Conservation (phyloP, 1,140 invertebrate genomes). For the Zaprionus lachaisei region DNA sequence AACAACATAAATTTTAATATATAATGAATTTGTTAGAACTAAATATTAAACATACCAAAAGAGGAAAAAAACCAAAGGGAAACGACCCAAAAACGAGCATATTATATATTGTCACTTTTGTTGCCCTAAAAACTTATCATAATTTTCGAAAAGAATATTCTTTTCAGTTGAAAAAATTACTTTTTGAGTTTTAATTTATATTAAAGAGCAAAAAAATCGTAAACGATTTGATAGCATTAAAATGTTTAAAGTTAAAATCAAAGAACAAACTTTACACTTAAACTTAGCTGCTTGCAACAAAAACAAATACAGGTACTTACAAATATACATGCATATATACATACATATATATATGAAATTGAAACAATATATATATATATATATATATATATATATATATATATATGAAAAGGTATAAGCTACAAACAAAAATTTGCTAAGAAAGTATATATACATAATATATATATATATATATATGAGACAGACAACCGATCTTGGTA, state of each 20-base stretch:
- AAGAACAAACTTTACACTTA: conserved; percentile 77
- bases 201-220: conserved; percentile 54
- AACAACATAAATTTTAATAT: conserved; percentile 55
- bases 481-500: conserved; percentile 47
- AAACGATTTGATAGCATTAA: conserved; percentile 73
- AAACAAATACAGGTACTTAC: conserved; percentile 81
- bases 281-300: conserved; percentile 81
- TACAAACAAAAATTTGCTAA: conserved; percentile 64
- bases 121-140: conserved; percentile 43
- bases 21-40: conserved; percentile 75
- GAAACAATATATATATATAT: conserved; percentile 45
- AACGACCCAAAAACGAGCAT: conserved; percentile 26
- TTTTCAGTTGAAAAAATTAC: conserved; percentile 37
- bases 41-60: conserved; percentile 43
- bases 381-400: conserved; percentile 24
- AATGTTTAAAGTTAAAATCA: conserved; percentile 59
- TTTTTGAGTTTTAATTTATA: conserved; percentile 18
- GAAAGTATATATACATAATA: conserved; percentile 57
- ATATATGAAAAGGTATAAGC: conserved; percentile 59
- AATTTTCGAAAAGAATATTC: conserved; percentile 19
- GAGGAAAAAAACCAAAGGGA: conserved; percentile 45
- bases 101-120: conserved; percentile 56
- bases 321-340: conserved; percentile 72
- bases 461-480: conserved; percentile 52
- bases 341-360: conserved; percentile 47